phyloP scores from a whole-genome alignment of 2,888 invertebrate genomes.

The Eulithis prunata region DNA sequence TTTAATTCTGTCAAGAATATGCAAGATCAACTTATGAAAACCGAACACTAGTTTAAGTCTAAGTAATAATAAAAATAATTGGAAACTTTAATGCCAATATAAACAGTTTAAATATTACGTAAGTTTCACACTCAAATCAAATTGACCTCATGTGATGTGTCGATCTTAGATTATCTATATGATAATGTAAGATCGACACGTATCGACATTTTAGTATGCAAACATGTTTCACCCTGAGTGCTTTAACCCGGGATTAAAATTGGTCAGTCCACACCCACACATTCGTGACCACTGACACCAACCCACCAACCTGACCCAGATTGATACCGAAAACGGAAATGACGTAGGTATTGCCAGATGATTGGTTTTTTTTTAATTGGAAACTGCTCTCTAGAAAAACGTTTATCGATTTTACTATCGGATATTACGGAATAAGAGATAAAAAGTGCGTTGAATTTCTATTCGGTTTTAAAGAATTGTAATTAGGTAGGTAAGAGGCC shows the following conservation, averaged over 20 bases:
- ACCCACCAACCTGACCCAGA: constrained; percentile 34
- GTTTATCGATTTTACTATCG: neutral
- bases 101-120: no score
- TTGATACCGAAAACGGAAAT: constrained; percentile 35
- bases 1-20: neutral
- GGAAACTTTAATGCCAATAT: no score
- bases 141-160: neutral
- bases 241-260: constrained; percentile 22
- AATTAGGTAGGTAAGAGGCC: no score
- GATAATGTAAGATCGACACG: constrained; percentile 6
- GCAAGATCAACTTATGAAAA: neutral
- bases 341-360: constrained; percentile 20
- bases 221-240: constrained; percentile 17
- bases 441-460: no score
- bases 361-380: constrained; percentile 11
- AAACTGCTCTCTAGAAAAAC: neutral
- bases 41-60: no score
- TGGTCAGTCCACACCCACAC: constrained; percentile 26
- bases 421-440: no score
- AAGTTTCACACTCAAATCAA: neutral
- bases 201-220: constrained; percentile 8
- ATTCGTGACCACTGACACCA: constrained; percentile 23
- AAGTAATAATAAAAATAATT: no score
- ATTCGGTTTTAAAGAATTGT: no score
- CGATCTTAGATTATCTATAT: neutral